These are phyloP conservation scores for Sminthurides aquaticus DNA, from an alignment of 2,888 invertebrate species.

Conservation along the genomic window DNA sequence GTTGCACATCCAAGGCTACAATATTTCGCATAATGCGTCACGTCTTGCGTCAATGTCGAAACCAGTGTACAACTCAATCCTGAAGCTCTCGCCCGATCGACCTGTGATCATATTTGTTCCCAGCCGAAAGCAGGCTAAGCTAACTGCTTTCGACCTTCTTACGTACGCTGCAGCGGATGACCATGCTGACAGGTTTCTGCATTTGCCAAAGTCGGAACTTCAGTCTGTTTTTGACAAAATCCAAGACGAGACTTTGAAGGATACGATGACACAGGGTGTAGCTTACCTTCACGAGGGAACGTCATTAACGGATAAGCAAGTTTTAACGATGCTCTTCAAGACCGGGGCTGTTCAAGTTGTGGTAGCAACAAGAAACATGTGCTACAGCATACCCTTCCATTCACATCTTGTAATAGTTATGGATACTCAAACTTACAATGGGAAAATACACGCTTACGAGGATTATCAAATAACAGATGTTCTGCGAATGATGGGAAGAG, in stretches of 20 bases:
- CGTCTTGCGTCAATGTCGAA: constrained; percentile 96
- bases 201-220: constrained; percentile 76
- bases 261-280: constrained; percentile 88
- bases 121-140: constrained; percentile 76
- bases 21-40: constrained; percentile 94
- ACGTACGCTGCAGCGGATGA: constrained; percentile 88
- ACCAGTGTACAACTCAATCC: constrained; percentile 88
- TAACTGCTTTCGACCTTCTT: constrained; percentile 92
- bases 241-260: constrained; percentile 62
- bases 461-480: constrained; percentile 97
- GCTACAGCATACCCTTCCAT: constrained; percentile 83
- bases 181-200: constrained; percentile 78
- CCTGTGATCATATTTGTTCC: constrained; percentile 88
- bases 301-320: constrained; percentile 69
- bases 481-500: constrained; percentile 94
- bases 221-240: constrained; percentile 73
- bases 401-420: constrained; percentile 93
- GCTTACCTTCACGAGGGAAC: constrained; percentile 96
- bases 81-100: constrained; percentile 71
- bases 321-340: constrained; percentile 89
- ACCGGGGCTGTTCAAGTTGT: constrained; percentile 82
- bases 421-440: constrained; percentile 89
- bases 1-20: constrained; percentile 91
- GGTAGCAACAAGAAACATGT: constrained; percentile 83
- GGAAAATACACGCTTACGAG: constrained; percentile 71